These are phyloP conservation scores for Amniataba percoides DNA, from an alignment of 2,797 vertebrate species.

Conservation along the genomic window DNA sequence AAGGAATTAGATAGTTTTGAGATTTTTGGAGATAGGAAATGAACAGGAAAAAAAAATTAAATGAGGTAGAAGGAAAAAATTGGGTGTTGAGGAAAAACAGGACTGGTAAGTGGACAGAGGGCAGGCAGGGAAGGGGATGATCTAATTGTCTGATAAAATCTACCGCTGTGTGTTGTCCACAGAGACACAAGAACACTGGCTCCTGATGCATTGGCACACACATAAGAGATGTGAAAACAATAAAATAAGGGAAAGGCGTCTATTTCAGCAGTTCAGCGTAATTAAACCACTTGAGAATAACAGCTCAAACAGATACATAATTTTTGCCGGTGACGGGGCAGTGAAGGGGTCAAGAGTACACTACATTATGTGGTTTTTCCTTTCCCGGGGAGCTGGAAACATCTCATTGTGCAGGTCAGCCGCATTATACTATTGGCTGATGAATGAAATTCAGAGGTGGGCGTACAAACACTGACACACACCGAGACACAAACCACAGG, in stretches of 20 bases:
- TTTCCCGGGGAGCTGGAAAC: constrained; percentile 47
- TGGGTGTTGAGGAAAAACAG: neutral
- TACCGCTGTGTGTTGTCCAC: neutral
- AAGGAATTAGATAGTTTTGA: neutral
- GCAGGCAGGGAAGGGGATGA: neutral
- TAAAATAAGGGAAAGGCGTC: constrained; percentile 24
- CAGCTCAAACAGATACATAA: constrained; percentile 37
- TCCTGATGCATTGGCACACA: neutral
- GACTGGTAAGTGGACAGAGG: neutral
- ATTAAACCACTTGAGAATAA: constrained; percentile 63
- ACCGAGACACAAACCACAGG: constrained; percentile 54
- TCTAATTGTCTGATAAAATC: constrained; percentile 15
- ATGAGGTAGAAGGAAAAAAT: neutral
- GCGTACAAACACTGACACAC: constrained; percentile 66
- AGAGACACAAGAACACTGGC: neutral
- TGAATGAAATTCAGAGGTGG: constrained; percentile 73
- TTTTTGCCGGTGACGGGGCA: constrained; percentile 27
- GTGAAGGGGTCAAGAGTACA: constrained; percentile 47
- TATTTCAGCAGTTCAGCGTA: constrained; percentile 50
- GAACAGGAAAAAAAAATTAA: neutral
- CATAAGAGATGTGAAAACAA: constrained; percentile 8
- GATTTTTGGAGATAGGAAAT: neutral
- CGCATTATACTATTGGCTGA: constrained; percentile 53
- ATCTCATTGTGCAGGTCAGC: constrained; percentile 67
- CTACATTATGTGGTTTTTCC: constrained; percentile 21